Conservation (phyloP, 2,888 invertebrate genomes). For the Hypsopygia costalis region DNA sequence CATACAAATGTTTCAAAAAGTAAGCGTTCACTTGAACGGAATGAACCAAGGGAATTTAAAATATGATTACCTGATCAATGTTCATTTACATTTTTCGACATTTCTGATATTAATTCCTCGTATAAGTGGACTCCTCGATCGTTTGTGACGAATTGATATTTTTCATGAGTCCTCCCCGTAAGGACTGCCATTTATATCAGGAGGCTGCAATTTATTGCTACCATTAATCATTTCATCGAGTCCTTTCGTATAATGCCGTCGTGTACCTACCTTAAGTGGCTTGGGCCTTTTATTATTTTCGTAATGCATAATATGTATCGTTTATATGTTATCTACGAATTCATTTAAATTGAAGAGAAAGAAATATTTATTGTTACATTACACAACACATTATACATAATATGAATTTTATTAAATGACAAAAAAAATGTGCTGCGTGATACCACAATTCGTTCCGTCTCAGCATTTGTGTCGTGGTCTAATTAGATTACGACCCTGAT, state of each 20-base stretch:
- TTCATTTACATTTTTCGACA: constrained; percentile 28
- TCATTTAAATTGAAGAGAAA: no score
- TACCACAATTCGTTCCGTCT: no score
- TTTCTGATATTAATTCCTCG: constrained; percentile 47
- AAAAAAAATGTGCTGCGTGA: no score
- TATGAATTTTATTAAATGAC: no score
- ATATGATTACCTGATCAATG: constrained; percentile 36
- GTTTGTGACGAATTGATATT: constrained; percentile 65
- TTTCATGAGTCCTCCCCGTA: constrained; percentile 57
- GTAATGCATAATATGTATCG: constrained; percentile 1
- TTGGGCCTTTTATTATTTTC: constrained; percentile 26
- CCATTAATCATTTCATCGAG: constrained; percentile 68
- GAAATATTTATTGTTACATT: no score
- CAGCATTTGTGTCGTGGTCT: no score
- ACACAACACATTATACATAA: no score
- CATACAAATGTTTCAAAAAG: background rate
- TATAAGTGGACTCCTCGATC: constrained; percentile 36
- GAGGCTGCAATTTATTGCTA: constrained; percentile 61
- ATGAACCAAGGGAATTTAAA: constrained; percentile 28
- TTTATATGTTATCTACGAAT: background rate
- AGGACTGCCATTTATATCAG: constrained; percentile 61
- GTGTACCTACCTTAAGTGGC: constrained; percentile 25
- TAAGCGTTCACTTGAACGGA: constrained; percentile 15
- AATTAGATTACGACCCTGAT: no score
- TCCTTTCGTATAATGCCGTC: constrained; percentile 31